Evolutionary conservation across 1,140 invertebrate species (phyloP).

Genomic region (Drosophila bifasciata): DNA sequence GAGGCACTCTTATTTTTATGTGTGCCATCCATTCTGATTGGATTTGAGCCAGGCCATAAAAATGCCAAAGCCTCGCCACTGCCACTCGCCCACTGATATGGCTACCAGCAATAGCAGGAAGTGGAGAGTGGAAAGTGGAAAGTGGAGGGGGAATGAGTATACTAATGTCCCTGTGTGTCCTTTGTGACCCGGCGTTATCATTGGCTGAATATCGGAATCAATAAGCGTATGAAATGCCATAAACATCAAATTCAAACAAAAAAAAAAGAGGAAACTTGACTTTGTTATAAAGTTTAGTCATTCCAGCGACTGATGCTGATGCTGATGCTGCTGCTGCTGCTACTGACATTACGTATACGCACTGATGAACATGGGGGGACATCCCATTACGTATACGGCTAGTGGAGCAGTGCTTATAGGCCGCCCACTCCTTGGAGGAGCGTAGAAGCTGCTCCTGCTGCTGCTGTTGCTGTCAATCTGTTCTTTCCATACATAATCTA

Average conservation of each 20-base stretch:
- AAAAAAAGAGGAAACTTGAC: conserved; percentile 38
- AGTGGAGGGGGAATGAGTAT: conserved; percentile 19
- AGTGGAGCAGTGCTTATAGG: too few relatives aligned
- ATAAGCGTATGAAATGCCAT: conserved; percentile 74
- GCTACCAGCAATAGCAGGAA: neutral
- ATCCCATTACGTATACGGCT: neutral
- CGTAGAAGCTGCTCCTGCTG: conserved; percentile 9
- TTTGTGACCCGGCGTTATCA: conserved; percentile 52
- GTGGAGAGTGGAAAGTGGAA: neutral
- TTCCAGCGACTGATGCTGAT: conserved; percentile 9
- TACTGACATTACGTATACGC: conserved; percentile 46
- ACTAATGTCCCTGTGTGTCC: conserved; percentile 48
- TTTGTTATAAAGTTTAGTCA: neutral
- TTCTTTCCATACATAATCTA: conserved; percentile 39
- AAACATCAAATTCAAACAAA: conserved; percentile 67
- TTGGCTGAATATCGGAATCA: conserved; percentile 65
- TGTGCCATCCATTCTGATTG: conserved; percentile 70
- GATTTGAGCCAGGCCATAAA: conserved; percentile 64
- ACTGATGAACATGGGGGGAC: neutral
- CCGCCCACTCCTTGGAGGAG: neutral
- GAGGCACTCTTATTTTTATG: conserved; percentile 67
- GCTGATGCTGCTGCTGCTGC: neutral
- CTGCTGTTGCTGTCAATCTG: conserved; percentile 21
- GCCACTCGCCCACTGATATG: too few relatives aligned
- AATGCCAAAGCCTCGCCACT: conserved; percentile 37